Percentiles rank a stretch among this genome's conserved stretches.
Evolutionary conservation across 2,888 invertebrate genomes (phyloP).

Genomic region (Phyllotreta cruciferae): DNA sequence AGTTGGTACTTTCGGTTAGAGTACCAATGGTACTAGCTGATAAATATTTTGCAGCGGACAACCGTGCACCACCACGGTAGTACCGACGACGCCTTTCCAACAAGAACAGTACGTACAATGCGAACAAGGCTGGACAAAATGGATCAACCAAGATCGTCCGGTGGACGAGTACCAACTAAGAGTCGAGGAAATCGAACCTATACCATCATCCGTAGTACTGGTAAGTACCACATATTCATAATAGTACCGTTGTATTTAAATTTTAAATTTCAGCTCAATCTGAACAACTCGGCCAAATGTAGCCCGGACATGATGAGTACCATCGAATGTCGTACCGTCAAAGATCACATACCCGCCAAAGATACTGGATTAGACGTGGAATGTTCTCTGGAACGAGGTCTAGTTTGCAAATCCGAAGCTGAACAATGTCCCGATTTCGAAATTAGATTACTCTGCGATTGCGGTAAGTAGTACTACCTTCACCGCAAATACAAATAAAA

Average conservation of each 20-base stretch:
- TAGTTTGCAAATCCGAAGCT: conserved; percentile 66
- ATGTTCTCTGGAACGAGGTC: conserved; percentile 77
- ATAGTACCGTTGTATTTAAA: conserved; percentile 8
- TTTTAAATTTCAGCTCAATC: conserved; percentile 52
- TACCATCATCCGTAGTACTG: conserved; percentile 66
- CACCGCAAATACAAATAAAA: neutral
- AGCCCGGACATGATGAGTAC: conserved; percentile 67
- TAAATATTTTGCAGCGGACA: conserved; percentile 60
- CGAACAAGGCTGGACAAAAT: conserved; percentile 77
- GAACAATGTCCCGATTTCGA: conserved; percentile 80
- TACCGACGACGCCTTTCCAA: conserved; percentile 41
- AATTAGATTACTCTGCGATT: conserved; percentile 76
- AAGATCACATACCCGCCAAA: conserved; percentile 68
- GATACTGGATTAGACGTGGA: conserved; percentile 77
- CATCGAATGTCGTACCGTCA: conserved; percentile 79
- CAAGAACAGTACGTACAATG: conserved; percentile 61
- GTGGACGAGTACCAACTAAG: conserved; percentile 50
- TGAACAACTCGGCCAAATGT: conserved; percentile 63
- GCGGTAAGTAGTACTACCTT: conserved; percentile 54
- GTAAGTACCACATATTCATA: conserved; percentile 53
- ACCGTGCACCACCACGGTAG: conserved; percentile 65
- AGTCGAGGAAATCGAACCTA: conserved; percentile 64
- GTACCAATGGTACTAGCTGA: no score
- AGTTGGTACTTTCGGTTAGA: neutral
- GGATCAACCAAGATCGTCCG: conserved; percentile 72